These are phyloP conservation scores for Shinisaurus crocodilurus DNA, from an alignment of 2,113 vertebrate species.

Conservation along the genomic window DNA sequence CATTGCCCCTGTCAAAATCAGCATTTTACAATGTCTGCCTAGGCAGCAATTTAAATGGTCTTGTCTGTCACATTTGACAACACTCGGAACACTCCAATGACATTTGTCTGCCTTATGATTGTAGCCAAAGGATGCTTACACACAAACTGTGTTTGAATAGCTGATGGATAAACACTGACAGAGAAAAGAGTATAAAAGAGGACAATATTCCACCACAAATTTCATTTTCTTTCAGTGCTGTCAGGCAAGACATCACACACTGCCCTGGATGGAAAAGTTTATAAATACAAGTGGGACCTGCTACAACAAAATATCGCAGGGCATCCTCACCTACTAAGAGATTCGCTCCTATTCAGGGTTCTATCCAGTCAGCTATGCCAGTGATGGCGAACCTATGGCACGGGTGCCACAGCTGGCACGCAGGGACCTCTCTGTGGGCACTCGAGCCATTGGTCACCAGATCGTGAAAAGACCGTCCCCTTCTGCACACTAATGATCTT, in stretches of 20 bases:
- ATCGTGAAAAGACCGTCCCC: too few species aligned
- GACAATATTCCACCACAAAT: background rate
- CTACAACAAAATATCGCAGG: background rate
- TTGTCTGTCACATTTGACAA: slow-evolving; percentile 48
- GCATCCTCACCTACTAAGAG: background rate
- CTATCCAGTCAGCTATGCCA: background rate
- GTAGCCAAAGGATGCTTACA: background rate
- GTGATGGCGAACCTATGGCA: too few species aligned
- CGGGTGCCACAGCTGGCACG: too few species aligned
- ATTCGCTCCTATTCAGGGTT: background rate
- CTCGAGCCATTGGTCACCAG: background rate
- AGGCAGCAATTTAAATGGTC: slow-evolving; percentile 12
- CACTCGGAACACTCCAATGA: background rate
- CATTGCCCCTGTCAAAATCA: slow-evolving; percentile 41
- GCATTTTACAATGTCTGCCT: background rate
- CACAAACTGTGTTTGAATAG: background rate
- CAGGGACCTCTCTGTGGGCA: too few species aligned
- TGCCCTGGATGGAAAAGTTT: background rate
- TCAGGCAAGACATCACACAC: background rate
- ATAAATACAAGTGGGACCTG: background rate
- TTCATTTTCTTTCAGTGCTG: background rate
- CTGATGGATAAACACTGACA: slow-evolving; percentile 19
- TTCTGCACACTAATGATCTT: too few species aligned
- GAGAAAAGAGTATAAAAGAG: background rate
- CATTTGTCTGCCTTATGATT: slow-evolving; percentile 41